A percentile compares a stretch with the other conserved stretches of the same genome.
phyloP scores from a whole-genome alignment of 1,140 invertebrate species.

The Penaeus vannamei region DNA sequence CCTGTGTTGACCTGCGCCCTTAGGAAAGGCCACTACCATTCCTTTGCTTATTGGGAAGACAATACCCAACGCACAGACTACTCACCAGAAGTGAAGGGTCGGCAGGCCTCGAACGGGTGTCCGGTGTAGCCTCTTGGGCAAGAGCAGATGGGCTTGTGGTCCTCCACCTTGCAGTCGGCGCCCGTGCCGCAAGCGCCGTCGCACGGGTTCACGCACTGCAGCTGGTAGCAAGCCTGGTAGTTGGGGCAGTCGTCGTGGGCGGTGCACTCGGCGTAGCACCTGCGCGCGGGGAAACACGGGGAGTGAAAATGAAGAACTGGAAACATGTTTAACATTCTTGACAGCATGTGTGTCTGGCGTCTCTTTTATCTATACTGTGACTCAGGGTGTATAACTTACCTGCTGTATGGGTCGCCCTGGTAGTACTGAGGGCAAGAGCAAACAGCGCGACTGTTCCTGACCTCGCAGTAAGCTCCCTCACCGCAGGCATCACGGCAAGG shows the following conservation, averaged over 20 bases:
- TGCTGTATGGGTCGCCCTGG: conserved; percentile 67
- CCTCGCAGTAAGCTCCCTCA: conserved; percentile 69
- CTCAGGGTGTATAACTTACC: conserved; percentile 21
- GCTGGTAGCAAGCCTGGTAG: conserved; percentile 77
- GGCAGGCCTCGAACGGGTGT: conserved; percentile 80
- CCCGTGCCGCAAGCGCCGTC: conserved; percentile 79
- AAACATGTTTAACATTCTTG: neutral
- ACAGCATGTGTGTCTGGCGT: no score
- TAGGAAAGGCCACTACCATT: no score
- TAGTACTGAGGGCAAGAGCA: conserved; percentile 70
- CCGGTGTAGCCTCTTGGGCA: conserved; percentile 81
- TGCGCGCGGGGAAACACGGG: neutral
- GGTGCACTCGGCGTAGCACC: conserved; percentile 69
- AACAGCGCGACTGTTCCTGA: conserved; percentile 68
- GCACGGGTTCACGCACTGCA: conserved; percentile 78
- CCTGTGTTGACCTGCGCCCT: no score
- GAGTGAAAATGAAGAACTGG: neutral
- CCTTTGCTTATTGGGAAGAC: no score
- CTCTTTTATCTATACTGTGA: no score
- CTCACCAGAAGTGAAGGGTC: conserved; percentile 68
- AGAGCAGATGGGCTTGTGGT: conserved; percentile 82
- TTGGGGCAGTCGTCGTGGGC: conserved; percentile 78
- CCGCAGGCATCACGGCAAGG: conserved; percentile 69
- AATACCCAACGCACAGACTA: neutral
- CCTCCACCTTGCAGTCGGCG: conserved; percentile 82